phyloP scores from a whole-genome alignment of 1,140 invertebrate genomes.

The Rhizoglyphus robini region DNA sequence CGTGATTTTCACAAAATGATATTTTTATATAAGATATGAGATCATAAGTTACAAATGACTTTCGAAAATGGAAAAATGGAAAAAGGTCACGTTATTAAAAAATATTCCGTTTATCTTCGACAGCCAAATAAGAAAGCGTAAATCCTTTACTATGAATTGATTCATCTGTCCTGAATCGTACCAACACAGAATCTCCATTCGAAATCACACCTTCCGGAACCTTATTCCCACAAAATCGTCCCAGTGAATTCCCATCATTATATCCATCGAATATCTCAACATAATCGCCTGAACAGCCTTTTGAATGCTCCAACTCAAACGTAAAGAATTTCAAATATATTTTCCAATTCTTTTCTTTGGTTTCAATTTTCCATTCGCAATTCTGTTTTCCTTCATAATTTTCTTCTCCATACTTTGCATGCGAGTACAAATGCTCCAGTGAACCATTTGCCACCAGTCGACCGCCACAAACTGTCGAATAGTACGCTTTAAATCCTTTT shows the following conservation, averaged over 20 bases:
- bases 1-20: too few relatives aligned
- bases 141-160: slow-evolving; percentile 82
- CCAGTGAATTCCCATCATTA: slow-evolving; percentile 62
- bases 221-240: slow-evolving; percentile 68
- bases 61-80: too few relatives aligned
- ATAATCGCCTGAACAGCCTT: slow-evolving; percentile 79
- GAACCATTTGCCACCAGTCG: slow-evolving; percentile 56
- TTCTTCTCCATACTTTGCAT: slow-evolving; percentile 74
- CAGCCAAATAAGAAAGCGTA: slow-evolving; percentile 53
- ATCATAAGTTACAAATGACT: too few relatives aligned
- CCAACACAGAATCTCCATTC: slow-evolving; percentile 64
- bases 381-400: slow-evolving; percentile 70
- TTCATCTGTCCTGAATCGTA: slow-evolving; percentile 78
- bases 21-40: too few relatives aligned
- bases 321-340: slow-evolving; percentile 62
- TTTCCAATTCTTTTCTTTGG: slow-evolving; percentile 39
- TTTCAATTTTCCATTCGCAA: slow-evolving; percentile 77
- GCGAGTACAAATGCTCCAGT: slow-evolving; percentile 75
- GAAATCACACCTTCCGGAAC: slow-evolving; percentile 75
- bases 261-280: slow-evolving; percentile 77
- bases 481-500: slow-evolving; percentile 74
- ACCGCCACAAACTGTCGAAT: slow-evolving; percentile 80
- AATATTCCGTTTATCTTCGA: slow-evolving; percentile 23
- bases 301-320: slow-evolving; percentile 82
- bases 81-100: too few relatives aligned